phyloP scores from a whole-genome alignment of 2,113 vertebrate genomes.

The Hemichromis elongatus region DNA sequence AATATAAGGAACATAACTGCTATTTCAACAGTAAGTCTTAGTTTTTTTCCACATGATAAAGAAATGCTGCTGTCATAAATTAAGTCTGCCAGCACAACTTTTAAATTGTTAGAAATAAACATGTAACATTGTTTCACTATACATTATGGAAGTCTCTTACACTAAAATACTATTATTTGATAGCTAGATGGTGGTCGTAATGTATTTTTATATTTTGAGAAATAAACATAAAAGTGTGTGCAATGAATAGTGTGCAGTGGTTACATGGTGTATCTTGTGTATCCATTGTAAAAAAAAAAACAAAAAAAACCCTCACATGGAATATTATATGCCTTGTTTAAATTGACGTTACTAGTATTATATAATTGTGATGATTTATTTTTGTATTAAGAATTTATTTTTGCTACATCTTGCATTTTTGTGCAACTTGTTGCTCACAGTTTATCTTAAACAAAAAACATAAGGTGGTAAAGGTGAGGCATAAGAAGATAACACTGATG shows the following conservation, averaged over 20 bases:
- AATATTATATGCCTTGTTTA: neutral
- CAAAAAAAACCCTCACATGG: neutral
- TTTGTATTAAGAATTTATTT: too few species aligned
- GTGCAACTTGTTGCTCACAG: too few species aligned
- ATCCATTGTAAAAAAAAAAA: neutral
- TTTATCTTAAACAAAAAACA: neutral
- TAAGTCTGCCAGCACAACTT: neutral
- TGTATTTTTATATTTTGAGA: neutral
- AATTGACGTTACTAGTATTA: too few species aligned
- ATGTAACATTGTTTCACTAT: neutral
- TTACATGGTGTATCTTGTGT: neutral
- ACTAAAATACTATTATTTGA: neutral
- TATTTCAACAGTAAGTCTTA: neutral
- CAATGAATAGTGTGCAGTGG: rapidly evolving
- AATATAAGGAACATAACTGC: neutral
- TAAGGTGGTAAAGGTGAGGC: neutral
- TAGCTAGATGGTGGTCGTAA: neutral
- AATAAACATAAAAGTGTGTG: rapidly evolving
- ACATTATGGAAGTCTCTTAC: neutral
- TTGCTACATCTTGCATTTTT: too few species aligned
- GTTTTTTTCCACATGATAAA: neutral
- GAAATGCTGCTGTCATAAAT: neutral
- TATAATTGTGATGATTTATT: too few species aligned
- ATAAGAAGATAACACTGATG: neutral
- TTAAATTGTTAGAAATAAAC: neutral